Conservation (phyloP, 2,888 invertebrate genomes). For the Chromoteleia sp. region DNA sequence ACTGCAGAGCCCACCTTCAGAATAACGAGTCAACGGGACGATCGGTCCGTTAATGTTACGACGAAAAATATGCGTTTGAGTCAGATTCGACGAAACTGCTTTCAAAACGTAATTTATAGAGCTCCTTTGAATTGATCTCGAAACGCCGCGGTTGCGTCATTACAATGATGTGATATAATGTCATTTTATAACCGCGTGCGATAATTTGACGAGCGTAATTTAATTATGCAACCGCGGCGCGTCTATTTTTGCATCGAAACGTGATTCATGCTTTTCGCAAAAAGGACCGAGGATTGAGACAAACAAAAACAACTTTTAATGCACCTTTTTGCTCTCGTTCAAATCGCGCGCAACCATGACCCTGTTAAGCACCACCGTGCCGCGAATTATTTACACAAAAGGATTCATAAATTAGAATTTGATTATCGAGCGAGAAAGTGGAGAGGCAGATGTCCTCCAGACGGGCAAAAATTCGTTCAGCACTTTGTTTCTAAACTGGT, state of each 20-base stretch:
- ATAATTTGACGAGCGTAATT: constrained; percentile 11
- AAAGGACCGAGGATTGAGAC: constrained; percentile 3
- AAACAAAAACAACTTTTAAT: constrained; percentile 30
- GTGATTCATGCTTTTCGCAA: constrained; percentile 22
- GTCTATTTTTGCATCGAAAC: constrained; percentile 18
- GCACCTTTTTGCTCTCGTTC: constrained; percentile 27
- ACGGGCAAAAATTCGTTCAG: constrained; percentile 44
- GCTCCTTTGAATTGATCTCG: neutral
- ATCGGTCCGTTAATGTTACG: constrained; percentile 1
- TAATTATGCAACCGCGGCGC: constrained; percentile 5
- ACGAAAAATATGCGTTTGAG: constrained; percentile 5
- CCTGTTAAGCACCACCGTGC: constrained; percentile 36
- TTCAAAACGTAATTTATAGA: constrained; percentile 42
- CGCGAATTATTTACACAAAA: constrained; percentile 42
- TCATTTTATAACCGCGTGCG: constrained; percentile 7
- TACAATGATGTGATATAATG: constrained; percentile 27
- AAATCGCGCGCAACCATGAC: constrained; percentile 52
- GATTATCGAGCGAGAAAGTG: constrained; percentile 56
- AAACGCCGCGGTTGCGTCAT: constrained; percentile 24
- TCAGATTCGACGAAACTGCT: constrained; percentile 21
- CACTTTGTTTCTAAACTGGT: constrained; percentile 63
- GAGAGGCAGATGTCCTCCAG: constrained; percentile 60
- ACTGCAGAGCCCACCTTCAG: constrained; percentile 8
- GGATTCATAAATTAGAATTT: constrained; percentile 63
- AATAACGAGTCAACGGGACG: neutral